Conservation (phyloP, 1,140 invertebrate species). For the Drosophila tropicalis region DNA sequence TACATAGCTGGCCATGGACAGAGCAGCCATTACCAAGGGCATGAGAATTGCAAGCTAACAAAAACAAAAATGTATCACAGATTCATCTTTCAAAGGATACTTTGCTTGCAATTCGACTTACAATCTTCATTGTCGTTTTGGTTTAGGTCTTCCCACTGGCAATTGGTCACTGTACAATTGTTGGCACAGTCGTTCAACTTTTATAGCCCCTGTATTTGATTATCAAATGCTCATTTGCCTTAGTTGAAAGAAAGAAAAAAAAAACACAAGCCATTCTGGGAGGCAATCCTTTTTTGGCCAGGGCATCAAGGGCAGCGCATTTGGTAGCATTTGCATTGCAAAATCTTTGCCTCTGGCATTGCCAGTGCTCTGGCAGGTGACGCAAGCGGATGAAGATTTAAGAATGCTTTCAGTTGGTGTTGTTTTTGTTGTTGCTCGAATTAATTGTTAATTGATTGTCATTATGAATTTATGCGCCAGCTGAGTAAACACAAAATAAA, state of each 20-base stretch:
- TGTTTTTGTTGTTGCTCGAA: constrained; percentile 24
- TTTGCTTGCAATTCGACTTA: constrained; percentile 34
- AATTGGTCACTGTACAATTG: constrained; percentile 45
- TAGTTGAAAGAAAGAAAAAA: neutral
- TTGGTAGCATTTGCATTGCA: constrained; percentile 43
- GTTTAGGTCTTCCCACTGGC: neutral
- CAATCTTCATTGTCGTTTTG: constrained; percentile 50
- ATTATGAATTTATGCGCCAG: constrained; percentile 8
- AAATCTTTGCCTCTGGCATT: constrained; percentile 27
- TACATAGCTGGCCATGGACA: constrained; percentile 47
- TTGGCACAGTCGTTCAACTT: neutral
- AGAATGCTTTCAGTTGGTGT: constrained; percentile 27
- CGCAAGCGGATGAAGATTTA: constrained; percentile 48
- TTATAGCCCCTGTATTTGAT: constrained; percentile 46
- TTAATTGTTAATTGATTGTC: constrained; percentile 23
- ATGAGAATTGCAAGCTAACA: neutral
- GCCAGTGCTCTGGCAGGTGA: constrained; percentile 25
- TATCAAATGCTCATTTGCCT: constrained; percentile 59
- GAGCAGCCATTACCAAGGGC: constrained; percentile 34
- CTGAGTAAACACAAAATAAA: constrained; percentile 36
- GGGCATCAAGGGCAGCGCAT: constrained; percentile 48
- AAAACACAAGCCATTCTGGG: constrained; percentile 28
- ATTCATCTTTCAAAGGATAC: neutral
- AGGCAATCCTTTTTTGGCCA: constrained; percentile 46
- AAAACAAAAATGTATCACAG: neutral